Conservation (phyloP, 2,797 vertebrate species). For the Linurgus olivaceus region DNA sequence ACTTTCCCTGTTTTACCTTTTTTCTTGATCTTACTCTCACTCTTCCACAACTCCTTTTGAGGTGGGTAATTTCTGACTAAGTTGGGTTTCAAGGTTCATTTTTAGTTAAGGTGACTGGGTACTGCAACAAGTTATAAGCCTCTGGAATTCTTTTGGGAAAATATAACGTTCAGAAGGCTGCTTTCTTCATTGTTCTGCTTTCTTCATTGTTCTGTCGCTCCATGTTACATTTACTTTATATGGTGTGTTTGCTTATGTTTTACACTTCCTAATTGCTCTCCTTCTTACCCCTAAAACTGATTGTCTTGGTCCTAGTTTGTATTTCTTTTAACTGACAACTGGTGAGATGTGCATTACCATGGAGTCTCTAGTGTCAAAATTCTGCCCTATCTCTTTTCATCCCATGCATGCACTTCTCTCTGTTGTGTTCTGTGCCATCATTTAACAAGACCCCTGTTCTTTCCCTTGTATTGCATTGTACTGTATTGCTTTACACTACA, state of each 20-base stretch:
- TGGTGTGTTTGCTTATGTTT: not conserved
- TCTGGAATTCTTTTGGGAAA: not conserved
- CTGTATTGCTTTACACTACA: not conserved
- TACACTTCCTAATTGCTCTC: not conserved
- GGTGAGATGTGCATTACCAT: not conserved
- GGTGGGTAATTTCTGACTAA: not conserved
- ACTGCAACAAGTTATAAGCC: not conserved
- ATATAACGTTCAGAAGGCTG: not conserved
- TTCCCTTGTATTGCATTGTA: not conserved
- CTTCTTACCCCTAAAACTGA: not conserved
- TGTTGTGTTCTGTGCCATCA: not conserved
- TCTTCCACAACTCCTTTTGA: not conserved
- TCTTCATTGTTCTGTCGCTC: not conserved
- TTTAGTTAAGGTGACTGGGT: not conserved
- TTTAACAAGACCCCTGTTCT: not conserved
- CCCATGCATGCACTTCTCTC: not conserved
- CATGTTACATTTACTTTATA: not conserved
- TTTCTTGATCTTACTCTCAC: not conserved
- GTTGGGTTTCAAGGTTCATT: not conserved
- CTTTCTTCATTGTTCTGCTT: not conserved
- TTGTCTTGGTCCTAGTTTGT: not conserved
- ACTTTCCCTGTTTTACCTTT: not conserved
- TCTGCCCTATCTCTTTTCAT: not conserved
- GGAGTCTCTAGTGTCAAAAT: not conserved
- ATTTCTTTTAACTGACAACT: not conserved